phyloP scores from a whole-genome alignment of 2,113 vertebrate species.

The Plotosus lineatus region DNA sequence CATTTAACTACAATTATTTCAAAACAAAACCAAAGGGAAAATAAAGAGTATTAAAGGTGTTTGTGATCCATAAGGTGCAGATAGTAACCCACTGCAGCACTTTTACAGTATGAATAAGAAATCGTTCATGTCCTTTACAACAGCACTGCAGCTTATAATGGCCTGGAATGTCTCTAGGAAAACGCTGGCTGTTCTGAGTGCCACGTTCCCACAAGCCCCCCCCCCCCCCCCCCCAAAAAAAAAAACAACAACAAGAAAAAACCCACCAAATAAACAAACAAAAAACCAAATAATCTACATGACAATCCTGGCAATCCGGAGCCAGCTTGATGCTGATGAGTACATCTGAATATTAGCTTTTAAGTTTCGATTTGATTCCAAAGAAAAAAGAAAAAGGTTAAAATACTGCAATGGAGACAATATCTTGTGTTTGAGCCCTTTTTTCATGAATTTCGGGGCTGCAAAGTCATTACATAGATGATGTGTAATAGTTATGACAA shows the following conservation, averaged over 20 bases:
- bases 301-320: slow-evolving; percentile 4
- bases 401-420: slow-evolving; percentile 24
- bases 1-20: slow-evolving; percentile 91
- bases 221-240: slow-evolving; percentile 46
- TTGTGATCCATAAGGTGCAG: slow-evolving; percentile 92
- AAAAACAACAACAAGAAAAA: neutral
- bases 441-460: slow-evolving; percentile 23
- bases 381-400: slow-evolving; percentile 16
- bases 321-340: slow-evolving; percentile 68
- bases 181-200: slow-evolving; percentile 66
- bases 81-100: slow-evolving; percentile 83
- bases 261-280: neutral
- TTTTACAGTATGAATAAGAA: slow-evolving; percentile 83
- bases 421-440: slow-evolving; percentile 34
- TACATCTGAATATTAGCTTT: slow-evolving; percentile 57
- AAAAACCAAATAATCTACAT: slow-evolving; percentile 34
- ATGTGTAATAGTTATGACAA: neutral
- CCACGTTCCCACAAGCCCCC: slow-evolving; percentile 66
- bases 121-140: slow-evolving; percentile 78
- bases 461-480: slow-evolving; percentile 32
- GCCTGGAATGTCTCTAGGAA: slow-evolving; percentile 74
- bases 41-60: slow-evolving; percentile 77
- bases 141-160: slow-evolving; percentile 78
- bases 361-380: neutral
- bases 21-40: slow-evolving; percentile 67